phyloP scores from a whole-genome alignment of 2,888 invertebrate genomes.

The Endotricha flammealis region DNA sequence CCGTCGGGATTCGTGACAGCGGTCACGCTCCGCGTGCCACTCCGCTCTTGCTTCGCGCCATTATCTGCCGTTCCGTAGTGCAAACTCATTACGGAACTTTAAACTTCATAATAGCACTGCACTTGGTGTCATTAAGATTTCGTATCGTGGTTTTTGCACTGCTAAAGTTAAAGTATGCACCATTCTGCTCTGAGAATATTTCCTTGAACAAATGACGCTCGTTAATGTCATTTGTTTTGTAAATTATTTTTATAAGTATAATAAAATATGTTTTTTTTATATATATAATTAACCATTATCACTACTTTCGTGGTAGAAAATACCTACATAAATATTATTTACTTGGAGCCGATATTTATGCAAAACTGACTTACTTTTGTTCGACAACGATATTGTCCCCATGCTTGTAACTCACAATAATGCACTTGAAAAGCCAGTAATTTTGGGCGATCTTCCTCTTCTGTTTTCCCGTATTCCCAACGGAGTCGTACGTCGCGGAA shows the following conservation, averaged over 20 bases:
- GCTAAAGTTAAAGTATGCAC: no score
- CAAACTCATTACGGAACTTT: conserved; percentile 25
- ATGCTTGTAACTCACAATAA: conserved; percentile 88
- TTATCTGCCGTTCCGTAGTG: conserved; percentile 58
- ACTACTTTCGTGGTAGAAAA: no score
- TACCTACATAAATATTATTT: no score
- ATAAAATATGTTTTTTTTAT: no score
- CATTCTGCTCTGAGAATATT: no score
- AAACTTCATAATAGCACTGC: conserved; percentile 18
- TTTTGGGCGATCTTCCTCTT: conserved; percentile 54
- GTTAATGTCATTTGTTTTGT: no score
- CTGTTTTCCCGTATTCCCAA: conserved; percentile 77
- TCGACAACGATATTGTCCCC: conserved; percentile 87
- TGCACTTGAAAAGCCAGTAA: conserved; percentile 82
- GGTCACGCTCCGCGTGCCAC: conserved; percentile 44
- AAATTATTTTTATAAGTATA: no score
- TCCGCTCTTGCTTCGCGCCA: conserved; percentile 37
- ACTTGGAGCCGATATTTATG: conserved; percentile 7
- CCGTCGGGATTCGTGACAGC: conserved; percentile 39
- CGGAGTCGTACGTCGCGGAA: conserved; percentile 81
- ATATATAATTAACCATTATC: no score
- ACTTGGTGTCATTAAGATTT: not conserved
- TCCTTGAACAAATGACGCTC: no score
- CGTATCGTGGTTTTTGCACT: no score
- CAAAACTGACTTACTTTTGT: conserved; percentile 73